Evolutionary conservation across 2,113 vertebrate species (phyloP), one percentile per base, ranked within the genome.

Genomic region (Amphiprion percula): DNA sequence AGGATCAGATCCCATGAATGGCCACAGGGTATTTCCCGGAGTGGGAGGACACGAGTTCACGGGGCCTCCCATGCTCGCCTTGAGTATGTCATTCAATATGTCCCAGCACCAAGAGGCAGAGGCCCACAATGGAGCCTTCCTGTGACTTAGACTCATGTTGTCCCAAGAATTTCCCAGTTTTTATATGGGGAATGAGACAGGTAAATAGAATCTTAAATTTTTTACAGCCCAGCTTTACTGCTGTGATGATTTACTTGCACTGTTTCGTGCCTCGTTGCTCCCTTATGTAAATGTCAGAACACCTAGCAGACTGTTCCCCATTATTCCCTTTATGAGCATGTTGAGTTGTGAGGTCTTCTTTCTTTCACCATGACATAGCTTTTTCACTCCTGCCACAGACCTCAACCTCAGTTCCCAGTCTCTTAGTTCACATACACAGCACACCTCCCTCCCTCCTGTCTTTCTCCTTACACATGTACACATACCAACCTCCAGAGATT

Each of bases 41-140:
- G 77, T 70, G 82, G 87, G 90, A 88, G 90, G 87, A 80, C 80
- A 76, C 54, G 16, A 79, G 90, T 90, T 91, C 84, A 90, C 77
- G 28, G 82, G 79, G 88, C 84, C 79, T 88, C 71, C 70, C 17
- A 12, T 69, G 61, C 56, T 77, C 21, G 70, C 87, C 78, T 84
- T 39, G 41, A 79, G 58, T 75, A 19, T 92, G 91, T 91, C 88
- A 93, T 92, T 92, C 88, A 91, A 90, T 93, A 88, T 83, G 83
- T 80, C 82, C 65, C 63, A 5, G 78, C 83, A 74, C 61, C 63
- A 14, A 58, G 54, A 83, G 49, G 74, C 74, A 61, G 84, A 85
- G 88, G 89, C 80, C 82, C 74, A 69, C 85, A 67, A 47, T 71
- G 63, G 70, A 87, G 73, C 79, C 75, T 90, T 90, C 86, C 92